phyloP scores from a whole-genome alignment of 92 coral and sea anemone species.

The Paramuricea clavata region DNA sequence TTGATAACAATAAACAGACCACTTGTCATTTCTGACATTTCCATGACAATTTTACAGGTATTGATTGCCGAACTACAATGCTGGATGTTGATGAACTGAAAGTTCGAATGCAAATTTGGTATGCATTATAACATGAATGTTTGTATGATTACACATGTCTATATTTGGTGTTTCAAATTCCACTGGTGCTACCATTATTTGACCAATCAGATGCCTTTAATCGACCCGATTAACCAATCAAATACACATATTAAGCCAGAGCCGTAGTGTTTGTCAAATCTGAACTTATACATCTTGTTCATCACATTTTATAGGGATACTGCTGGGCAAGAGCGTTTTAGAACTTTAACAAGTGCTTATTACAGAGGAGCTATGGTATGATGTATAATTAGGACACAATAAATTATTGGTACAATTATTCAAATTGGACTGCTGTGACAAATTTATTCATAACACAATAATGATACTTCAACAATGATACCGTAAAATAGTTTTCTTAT shows the following conservation, averaged over 20 bases:
- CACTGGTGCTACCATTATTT: too few species aligned
- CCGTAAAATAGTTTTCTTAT: background rate
- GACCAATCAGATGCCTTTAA: too few species aligned
- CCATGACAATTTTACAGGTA: slow-evolving; percentile 60
- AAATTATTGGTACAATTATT: too few species aligned
- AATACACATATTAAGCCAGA: too few species aligned
- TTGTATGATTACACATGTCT: background rate
- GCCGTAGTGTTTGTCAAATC: too few species aligned
- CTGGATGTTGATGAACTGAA: slow-evolving; percentile 88
- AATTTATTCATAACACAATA: too few species aligned
- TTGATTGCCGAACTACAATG: slow-evolving; percentile 93
- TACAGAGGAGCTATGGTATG: slow-evolving; percentile 99
- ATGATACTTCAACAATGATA: too few species aligned
- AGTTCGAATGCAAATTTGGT: slow-evolving; percentile 98
- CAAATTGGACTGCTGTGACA: too few species aligned
- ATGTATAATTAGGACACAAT: background rate
- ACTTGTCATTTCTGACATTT: background rate
- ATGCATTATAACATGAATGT: slow-evolving; percentile 12
- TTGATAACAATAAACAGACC: too few species aligned
- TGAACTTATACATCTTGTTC: too few species aligned
- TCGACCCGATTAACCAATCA: too few species aligned
- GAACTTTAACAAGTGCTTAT: slow-evolving; percentile 98
- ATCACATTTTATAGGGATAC: slow-evolving; percentile 78
- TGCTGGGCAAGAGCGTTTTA: slow-evolving; percentile 97
- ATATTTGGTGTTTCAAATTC: too few species aligned